phyloP scores from a whole-genome alignment of 2,797 vertebrate species.

The Alca torda region DNA sequence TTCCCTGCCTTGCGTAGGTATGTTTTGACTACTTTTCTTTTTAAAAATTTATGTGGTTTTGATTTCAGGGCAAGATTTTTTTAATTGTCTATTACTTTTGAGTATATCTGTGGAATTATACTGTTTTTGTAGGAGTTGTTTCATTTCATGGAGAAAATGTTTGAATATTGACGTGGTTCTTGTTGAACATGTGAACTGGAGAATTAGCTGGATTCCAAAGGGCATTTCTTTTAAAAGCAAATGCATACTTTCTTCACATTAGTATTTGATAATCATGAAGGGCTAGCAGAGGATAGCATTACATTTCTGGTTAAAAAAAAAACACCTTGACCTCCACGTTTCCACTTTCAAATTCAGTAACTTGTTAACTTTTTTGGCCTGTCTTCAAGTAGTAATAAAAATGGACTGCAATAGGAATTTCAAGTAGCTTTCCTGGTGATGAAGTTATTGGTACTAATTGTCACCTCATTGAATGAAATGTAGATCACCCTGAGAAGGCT shows the following conservation, averaged over 20 bases:
- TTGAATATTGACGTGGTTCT: not conserved
- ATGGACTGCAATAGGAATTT: not conserved
- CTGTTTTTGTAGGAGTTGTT: not conserved
- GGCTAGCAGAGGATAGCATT: not conserved
- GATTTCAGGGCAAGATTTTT: not conserved
- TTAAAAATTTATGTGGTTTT: not conserved
- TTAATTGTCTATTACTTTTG: not conserved
- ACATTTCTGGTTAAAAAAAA: not conserved
- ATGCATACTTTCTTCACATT: not conserved
- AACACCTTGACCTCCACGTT: not conserved
- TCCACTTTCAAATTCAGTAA: conserved; percentile 9
- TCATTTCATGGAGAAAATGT: not conserved
- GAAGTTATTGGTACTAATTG: not conserved
- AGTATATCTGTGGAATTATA: not conserved
- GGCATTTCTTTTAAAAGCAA: conserved; percentile 9
- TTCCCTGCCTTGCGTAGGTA: conserved; percentile 90
- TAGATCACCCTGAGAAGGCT: not conserved
- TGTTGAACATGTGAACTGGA: not conserved
- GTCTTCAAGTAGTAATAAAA: not conserved
- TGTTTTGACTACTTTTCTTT: not conserved
- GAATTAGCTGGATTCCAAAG: conserved; percentile 3
- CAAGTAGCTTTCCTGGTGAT: not conserved
- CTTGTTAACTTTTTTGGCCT: conserved; percentile 6
- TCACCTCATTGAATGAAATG: not conserved
- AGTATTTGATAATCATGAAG: conserved; percentile 2